Conservation (phyloP, 1,140 invertebrate species). For the Campodea augens region DNA sequence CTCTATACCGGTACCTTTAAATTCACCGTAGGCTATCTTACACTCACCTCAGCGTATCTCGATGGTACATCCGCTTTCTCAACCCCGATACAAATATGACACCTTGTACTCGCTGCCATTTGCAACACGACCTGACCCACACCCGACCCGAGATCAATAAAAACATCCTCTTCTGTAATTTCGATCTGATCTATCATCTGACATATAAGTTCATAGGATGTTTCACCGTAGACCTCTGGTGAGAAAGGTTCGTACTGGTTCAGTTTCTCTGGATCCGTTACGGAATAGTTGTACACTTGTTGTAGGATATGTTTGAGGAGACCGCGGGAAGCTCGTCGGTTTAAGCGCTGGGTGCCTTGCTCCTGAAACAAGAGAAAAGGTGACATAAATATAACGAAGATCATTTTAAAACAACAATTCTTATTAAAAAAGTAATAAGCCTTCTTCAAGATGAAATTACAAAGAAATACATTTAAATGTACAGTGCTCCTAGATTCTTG, state of each 20-base stretch:
- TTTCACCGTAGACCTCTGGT: constrained; percentile 97
- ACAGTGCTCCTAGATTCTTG: too few relatives aligned
- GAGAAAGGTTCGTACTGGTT: constrained; percentile 98
- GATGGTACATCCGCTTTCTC: constrained; percentile 93
- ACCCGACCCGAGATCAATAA: constrained; percentile 91
- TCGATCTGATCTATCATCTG: constrained; percentile 94
- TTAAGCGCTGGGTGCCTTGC: constrained; percentile 72
- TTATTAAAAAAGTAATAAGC: too few relatives aligned
- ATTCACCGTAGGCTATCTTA: too few relatives aligned
- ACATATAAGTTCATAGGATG: constrained; percentile 84
- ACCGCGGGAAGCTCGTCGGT: constrained; percentile 66
- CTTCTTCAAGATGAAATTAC: too few relatives aligned
- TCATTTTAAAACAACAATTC: too few relatives aligned
- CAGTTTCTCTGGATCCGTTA: constrained; percentile 85
- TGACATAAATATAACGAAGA: too few relatives aligned
- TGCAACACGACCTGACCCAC: constrained; percentile 96
- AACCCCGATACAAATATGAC: constrained; percentile 82
- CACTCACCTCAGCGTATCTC: constrained; percentile 66
- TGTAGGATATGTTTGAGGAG: constrained; percentile 84
- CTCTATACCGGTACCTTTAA: too few relatives aligned
- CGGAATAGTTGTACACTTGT: constrained; percentile 91
- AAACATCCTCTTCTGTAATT: constrained; percentile 79
- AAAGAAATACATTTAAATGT: too few relatives aligned
- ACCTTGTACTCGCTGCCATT: constrained; percentile 82
- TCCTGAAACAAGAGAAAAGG: constrained; percentile 44